phyloP scores from a whole-genome alignment of 1,140 invertebrate species.

The Chionoecetes opilio region DNA sequence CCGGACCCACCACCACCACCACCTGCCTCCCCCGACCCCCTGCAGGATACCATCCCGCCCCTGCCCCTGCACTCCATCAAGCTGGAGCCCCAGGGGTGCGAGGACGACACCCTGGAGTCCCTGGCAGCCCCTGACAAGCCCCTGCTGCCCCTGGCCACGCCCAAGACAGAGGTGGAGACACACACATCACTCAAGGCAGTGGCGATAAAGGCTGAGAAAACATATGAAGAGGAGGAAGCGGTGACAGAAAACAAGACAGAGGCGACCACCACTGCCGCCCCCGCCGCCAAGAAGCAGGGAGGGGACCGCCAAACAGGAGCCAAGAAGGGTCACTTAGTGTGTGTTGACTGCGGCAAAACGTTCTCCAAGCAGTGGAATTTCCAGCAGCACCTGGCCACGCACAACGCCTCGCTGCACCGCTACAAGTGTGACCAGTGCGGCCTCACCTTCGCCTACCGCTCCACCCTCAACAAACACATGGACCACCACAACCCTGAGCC shows the following conservation, averaged over 20 bases:
- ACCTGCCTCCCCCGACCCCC: not conserved
- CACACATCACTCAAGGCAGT: not conserved
- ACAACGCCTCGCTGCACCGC: constrained; percentile 80
- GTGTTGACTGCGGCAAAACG: constrained; percentile 77
- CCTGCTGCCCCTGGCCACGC: constrained; percentile 27
- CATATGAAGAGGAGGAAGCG: constrained; percentile 8
- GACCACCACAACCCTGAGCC: constrained; percentile 62
- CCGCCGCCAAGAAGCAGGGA: not conserved
- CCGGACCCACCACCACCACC: not conserved
- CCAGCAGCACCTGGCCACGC: constrained; percentile 80
- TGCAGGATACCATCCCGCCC: not conserved
- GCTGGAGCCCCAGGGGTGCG: constrained; percentile 56
- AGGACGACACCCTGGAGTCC: constrained; percentile 3
- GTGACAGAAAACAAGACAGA: not conserved
- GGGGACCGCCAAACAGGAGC: not conserved
- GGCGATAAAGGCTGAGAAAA: not conserved
- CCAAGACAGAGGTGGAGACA: not conserved
- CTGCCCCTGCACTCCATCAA: constrained; percentile 65
- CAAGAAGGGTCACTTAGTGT: constrained; percentile 47
- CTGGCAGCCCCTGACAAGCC: not conserved
- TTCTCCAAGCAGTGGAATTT: constrained; percentile 80
- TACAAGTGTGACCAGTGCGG: constrained; percentile 81
- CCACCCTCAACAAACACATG: constrained; percentile 81
- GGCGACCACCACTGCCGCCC: not conserved
- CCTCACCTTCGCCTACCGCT: constrained; percentile 82